Percentiles rank a stretch among this genome's conserved stretches.
phyloP scores from a whole-genome alignment of 1,140 invertebrate genomes.

The Drosophila pseudoananassae region DNA sequence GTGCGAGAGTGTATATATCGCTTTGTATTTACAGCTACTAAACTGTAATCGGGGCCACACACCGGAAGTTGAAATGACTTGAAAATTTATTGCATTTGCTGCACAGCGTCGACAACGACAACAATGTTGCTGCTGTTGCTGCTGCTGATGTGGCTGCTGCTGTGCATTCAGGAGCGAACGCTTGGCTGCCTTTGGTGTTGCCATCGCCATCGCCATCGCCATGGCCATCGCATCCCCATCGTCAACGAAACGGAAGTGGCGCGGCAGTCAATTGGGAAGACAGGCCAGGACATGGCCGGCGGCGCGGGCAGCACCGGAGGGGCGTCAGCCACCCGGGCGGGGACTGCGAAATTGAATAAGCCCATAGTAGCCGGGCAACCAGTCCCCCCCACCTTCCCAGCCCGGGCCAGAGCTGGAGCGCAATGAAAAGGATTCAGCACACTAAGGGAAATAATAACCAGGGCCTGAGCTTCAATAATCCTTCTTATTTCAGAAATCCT shows the following conservation, averaged over 20 bases:
- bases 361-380: constrained; percentile 37
- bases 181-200: constrained; percentile 41
- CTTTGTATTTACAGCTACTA: constrained; percentile 79
- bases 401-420: neutral
- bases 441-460: neutral
- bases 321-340: constrained; percentile 2
- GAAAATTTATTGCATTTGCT: constrained; percentile 82
- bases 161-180: constrained; percentile 63
- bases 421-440: neutral
- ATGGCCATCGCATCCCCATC: constrained; percentile 32
- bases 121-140: constrained; percentile 27
- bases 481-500: neutral
- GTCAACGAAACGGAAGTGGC: constrained; percentile 71
- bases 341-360: constrained; percentile 75
- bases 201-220: constrained; percentile 38
- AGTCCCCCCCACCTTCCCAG: neutral
- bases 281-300: constrained; percentile 63
- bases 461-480: neutral
- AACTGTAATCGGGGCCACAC: constrained; percentile 80
- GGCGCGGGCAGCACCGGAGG: constrained; percentile 28
- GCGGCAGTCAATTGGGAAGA: constrained; percentile 76
- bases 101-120: constrained; percentile 38
- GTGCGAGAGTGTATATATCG: constrained; percentile 32
- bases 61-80: constrained; percentile 82
- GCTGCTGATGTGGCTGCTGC: constrained; percentile 42